These are phyloP conservation scores for Brachymystax lenok DNA, from an alignment of 2,797 vertebrate genomes.

Conservation along the genomic window DNA sequence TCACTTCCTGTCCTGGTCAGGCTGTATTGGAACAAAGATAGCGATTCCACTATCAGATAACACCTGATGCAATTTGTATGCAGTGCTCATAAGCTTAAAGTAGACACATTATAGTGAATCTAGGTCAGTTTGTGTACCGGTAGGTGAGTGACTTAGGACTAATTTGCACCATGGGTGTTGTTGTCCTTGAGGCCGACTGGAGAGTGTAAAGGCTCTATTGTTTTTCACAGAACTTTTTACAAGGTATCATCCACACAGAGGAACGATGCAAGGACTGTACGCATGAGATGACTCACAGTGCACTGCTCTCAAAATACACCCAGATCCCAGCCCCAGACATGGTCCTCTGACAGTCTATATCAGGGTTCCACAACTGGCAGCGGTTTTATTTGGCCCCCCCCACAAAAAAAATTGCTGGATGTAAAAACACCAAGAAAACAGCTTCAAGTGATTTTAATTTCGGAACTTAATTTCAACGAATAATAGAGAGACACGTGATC, in stretches of 20 bases:
- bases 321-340: slow-evolving; percentile 12
- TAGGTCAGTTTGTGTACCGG: background rate
- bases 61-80: background rate
- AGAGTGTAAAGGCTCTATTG: background rate
- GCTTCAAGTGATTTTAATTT: no score
- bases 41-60: background rate
- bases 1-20: background rate
- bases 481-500: no score
- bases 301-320: slow-evolving; percentile 50
- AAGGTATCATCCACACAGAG: background rate
- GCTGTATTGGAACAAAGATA: background rate
- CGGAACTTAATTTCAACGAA: no score
- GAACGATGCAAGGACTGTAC: background rate
- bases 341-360: background rate
- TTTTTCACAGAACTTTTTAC: background rate
- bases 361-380: no score
- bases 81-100: background rate
- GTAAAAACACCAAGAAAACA: no score
- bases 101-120: background rate
- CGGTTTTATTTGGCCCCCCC: no score
- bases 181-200: background rate
- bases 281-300: slow-evolving; percentile 41
- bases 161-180: background rate
- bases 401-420: no score
- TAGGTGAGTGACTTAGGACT: background rate